Conservation (phyloP, 2,797 vertebrate species). For the Muscicapa comitata region DNA sequence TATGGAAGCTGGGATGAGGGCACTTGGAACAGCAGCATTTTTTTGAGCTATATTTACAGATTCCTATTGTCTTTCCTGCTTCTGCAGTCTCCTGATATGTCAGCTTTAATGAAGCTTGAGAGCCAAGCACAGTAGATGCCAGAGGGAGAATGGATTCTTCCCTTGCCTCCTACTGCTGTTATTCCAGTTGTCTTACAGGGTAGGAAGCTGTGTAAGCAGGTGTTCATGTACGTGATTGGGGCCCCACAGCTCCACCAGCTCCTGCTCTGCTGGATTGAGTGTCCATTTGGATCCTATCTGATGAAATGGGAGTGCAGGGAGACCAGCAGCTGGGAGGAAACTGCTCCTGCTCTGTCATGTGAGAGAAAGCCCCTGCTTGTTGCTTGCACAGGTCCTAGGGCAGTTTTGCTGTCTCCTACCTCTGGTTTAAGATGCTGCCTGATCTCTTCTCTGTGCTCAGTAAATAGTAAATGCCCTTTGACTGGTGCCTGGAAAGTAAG, state of each 20-base stretch:
- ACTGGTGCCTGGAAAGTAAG: background rate
- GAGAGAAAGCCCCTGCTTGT: background rate
- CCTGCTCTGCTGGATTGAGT: background rate
- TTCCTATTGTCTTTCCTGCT: background rate
- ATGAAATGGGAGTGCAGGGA: background rate
- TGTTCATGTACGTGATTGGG: rapidly evolving
- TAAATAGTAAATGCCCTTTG: background rate
- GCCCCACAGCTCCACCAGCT: background rate
- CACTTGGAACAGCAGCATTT: background rate
- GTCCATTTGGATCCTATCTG: background rate
- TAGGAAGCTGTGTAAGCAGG: background rate
- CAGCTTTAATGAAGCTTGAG: background rate
- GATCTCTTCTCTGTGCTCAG: background rate
- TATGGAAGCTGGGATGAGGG: background rate
- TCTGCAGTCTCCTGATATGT: background rate
- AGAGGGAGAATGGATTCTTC: background rate
- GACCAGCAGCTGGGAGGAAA: background rate
- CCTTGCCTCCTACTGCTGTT: background rate
- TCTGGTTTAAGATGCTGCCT: background rate
- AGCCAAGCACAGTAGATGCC: background rate
- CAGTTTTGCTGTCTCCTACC: background rate
- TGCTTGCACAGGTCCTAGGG: background rate
- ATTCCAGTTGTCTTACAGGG: background rate
- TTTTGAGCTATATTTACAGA: rapidly evolving
- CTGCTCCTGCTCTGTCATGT: background rate